Evolutionary conservation across 2,113 vertebrate species (phyloP).

Genomic region (Lanius collurio): DNA sequence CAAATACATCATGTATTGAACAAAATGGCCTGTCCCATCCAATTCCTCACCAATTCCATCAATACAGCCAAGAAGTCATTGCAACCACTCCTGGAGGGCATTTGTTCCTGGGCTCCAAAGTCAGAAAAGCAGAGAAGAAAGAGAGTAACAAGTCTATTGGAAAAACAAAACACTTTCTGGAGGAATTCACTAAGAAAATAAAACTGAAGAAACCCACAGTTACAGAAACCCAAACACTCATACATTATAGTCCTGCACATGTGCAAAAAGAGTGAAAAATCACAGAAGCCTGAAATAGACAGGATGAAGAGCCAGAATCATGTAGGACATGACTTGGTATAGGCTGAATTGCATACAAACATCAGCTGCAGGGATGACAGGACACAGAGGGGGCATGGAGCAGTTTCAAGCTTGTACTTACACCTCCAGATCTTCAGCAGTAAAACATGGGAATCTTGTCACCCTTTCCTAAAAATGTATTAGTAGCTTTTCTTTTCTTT

Average conservation of each 20-base stretch:
- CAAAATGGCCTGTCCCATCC: neutral
- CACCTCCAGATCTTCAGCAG: neutral
- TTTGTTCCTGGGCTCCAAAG: neutral
- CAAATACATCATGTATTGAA: neutral
- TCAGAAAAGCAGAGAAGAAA: neutral
- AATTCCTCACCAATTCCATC: neutral
- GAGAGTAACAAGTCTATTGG: neutral
- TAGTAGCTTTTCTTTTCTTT: neutral
- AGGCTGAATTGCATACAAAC: neutral
- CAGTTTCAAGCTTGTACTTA: neutral
- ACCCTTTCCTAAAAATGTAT: neutral
- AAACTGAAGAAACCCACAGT: neutral
- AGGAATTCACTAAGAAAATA: neutral
- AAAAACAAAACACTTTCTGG: neutral
- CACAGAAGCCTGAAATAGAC: neutral
- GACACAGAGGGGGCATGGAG: neutral
- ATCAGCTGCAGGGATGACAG: neutral
- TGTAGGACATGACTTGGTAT: fast-evolving
- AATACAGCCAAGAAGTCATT: fast-evolving
- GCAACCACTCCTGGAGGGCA: neutral
- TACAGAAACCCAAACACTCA: neutral
- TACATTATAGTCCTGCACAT: neutral
- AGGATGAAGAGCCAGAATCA: neutral
- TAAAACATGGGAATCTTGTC: neutral
- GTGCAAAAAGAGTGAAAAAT: neutral